Conservation (phyloP, 2,797 vertebrate species). For the Trichosurus vulpecula region DNA sequence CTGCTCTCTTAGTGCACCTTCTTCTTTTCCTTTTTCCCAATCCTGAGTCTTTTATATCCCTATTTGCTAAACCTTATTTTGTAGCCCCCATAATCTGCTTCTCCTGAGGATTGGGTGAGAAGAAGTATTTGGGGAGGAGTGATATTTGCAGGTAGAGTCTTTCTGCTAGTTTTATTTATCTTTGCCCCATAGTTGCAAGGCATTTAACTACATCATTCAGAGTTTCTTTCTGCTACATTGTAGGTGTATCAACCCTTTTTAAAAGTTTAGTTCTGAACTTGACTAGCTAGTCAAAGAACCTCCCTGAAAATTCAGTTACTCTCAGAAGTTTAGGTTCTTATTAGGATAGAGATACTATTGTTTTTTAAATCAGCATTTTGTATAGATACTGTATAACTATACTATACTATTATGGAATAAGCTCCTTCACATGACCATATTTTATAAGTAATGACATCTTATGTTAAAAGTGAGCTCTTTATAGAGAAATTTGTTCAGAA, state of each 20-base stretch:
- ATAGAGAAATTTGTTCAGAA: not conserved
- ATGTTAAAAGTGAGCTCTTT: not conserved
- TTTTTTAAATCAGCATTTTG: conserved; percentile 31
- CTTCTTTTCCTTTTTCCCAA: conserved; percentile 23
- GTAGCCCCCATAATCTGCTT: not conserved
- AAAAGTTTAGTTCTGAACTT: conserved; percentile 35
- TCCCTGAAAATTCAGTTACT: conserved; percentile 11
- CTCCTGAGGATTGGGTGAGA: conserved; percentile 1
- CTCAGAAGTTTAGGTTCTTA: conserved; percentile 15
- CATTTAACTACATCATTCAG: not conserved
- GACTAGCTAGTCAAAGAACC: conserved; percentile 34
- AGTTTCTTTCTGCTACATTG: not conserved
- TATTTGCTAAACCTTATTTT: conserved; percentile 28
- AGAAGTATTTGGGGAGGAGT: not conserved
- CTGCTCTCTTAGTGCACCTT: not conserved
- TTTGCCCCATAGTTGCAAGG: not conserved
- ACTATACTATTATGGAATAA: conserved; percentile 15
- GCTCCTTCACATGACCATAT: not conserved
- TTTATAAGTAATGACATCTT: not conserved
- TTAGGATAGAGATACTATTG: not conserved
- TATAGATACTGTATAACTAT: not conserved
- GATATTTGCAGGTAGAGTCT: not conserved
- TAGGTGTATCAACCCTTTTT: not conserved
- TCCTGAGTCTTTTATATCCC: conserved; percentile 30
- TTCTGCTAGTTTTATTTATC: not conserved